These are phyloP conservation scores for Platerodrilus igneus DNA, from an alignment of 2,888 invertebrate species.

Conservation along the genomic window DNA sequence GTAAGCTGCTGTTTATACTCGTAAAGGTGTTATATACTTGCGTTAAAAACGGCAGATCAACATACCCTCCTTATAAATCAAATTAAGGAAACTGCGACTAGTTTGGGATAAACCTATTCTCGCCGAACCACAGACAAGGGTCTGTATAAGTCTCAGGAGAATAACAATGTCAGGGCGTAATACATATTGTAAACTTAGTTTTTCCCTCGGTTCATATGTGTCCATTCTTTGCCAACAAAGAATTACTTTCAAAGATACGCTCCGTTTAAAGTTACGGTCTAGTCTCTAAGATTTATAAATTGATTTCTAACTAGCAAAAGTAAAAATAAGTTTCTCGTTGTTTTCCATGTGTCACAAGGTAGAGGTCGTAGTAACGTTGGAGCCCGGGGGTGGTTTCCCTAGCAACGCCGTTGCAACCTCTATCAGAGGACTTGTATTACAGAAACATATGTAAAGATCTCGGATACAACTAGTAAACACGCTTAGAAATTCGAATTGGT, in stretches of 20 bases:
- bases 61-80: constrained; percentile 22
- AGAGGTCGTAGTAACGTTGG: constrained; percentile 21
- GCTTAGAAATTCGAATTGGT: no score
- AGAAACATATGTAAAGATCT: constrained; percentile 16
- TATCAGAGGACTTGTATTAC: constrained; percentile 19
- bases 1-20: no score
- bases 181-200: constrained; percentile 26
- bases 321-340: no score
- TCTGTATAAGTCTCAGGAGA: constrained; percentile 22
- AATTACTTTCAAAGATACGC: constrained; percentile 3
- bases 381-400: constrained; percentile 27
- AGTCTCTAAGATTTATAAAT: no score
- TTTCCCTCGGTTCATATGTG: constrained; percentile 11
- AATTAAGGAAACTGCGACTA: constrained; percentile 23
- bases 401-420: constrained; percentile 26
- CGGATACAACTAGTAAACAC: no score
- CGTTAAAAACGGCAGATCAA: constrained; percentile 6
- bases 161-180: constrained; percentile 23
- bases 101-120: constrained; percentile 22
- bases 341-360: constrained; percentile 21
- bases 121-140: constrained; percentile 24
- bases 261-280: no score
- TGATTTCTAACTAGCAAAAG: no score
- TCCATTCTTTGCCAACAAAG: constrained; percentile 4
- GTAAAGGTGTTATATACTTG: no score